phyloP scores from a whole-genome alignment of 1,140 invertebrate genomes.

The Drosophila prosaltans region DNA sequence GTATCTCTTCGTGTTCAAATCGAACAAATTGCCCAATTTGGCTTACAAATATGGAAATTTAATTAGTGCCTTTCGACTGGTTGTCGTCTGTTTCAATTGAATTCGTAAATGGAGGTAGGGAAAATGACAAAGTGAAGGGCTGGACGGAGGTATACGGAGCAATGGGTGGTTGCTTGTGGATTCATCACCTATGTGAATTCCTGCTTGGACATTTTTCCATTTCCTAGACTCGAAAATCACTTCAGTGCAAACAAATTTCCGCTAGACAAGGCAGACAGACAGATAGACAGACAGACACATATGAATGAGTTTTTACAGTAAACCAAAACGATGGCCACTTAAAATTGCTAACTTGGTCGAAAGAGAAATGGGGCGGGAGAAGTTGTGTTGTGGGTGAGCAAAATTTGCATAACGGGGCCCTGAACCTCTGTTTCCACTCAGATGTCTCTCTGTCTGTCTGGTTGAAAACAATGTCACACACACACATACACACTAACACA shows the following conservation, averaged over 20 bases:
- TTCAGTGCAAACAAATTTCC: constrained; percentile 77
- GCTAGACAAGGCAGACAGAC: constrained; percentile 49
- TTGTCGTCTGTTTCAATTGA: constrained; percentile 37
- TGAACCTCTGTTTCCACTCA: constrained; percentile 53
- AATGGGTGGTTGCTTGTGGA: background rate
- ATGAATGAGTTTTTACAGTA: constrained; percentile 37
- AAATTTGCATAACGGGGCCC: constrained; percentile 72
- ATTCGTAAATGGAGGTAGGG: constrained; percentile 34
- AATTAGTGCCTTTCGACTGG: constrained; percentile 57
- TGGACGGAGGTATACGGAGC: too few species aligned
- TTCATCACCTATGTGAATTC: constrained; percentile 42
- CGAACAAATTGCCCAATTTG: constrained; percentile 40
- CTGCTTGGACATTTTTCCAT: constrained; percentile 62
- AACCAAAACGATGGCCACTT: constrained; percentile 55
- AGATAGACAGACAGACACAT: constrained; percentile 23
- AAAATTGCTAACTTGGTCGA: constrained; percentile 65
- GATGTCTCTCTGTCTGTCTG: constrained; percentile 26
- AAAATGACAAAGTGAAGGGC: background rate
- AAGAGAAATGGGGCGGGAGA: background rate
- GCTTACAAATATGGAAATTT: constrained; percentile 62
- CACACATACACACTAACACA: constrained; percentile 5
- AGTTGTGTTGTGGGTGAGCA: constrained; percentile 2
- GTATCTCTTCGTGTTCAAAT: background rate
- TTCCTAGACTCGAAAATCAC: constrained; percentile 62
- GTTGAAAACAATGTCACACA: constrained; percentile 48